Conservation (phyloP, 2,888 invertebrate species). For the Camptogramma bilineatum region DNA sequence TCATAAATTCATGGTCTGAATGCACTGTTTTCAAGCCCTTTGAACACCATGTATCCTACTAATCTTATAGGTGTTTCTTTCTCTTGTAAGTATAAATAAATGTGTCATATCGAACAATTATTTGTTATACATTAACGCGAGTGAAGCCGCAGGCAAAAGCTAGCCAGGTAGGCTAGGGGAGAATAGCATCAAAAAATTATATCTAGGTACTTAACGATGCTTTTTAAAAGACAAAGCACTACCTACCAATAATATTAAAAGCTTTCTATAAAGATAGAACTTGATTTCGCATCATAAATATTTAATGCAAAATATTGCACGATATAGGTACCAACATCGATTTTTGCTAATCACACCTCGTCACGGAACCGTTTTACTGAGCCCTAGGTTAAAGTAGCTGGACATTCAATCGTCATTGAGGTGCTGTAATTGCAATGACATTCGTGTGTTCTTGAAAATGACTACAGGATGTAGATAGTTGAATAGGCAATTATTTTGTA, state of each 20-base stretch:
- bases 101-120: too few species aligned
- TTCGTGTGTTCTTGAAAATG: slow-evolving; percentile 7
- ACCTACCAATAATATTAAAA: background rate
- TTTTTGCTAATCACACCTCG: slow-evolving; percentile 57
- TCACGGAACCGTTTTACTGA: slow-evolving; percentile 58
- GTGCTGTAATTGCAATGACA: slow-evolving; percentile 1
- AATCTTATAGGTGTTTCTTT: too few species aligned
- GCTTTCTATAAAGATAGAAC: slow-evolving; percentile 3
- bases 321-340: slow-evolving; percentile 45
- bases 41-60: too few species aligned
- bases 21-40: too few species aligned
- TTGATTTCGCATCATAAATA: slow-evolving; percentile 40
- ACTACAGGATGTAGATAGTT: background rate
- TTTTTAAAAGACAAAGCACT: too few species aligned
- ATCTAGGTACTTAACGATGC: too few species aligned
- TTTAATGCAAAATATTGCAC: slow-evolving; percentile 49
- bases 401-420: slow-evolving; percentile 24
- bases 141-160: too few species aligned
- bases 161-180: too few species aligned
- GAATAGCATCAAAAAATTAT: too few species aligned
- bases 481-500: background rate
- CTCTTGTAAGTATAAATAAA: too few species aligned
- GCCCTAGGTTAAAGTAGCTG: slow-evolving; percentile 15
- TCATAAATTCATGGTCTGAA: too few species aligned
- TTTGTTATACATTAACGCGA: too few species aligned